Conservation (phyloP, 2,888 invertebrate genomes). For the Fragum whitleyi region DNA sequence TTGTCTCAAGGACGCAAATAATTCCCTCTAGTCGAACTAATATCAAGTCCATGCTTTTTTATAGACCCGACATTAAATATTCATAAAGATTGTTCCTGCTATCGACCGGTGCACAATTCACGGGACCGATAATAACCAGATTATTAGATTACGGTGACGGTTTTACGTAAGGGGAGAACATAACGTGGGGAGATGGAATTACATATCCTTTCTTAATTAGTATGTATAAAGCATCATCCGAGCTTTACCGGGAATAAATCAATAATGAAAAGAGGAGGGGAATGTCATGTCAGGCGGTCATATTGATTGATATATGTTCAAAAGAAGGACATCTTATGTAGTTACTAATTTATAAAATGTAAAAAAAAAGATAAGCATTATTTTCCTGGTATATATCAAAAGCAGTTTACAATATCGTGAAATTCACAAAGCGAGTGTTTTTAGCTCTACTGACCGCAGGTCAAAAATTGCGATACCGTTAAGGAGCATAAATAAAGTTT, state of each 20-base stretch:
- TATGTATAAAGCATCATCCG: background rate
- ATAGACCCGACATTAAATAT: background rate
- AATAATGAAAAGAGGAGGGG: background rate
- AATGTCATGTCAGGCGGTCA: no score
- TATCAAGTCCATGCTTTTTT: background rate
- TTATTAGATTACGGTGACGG: constrained; percentile 4
- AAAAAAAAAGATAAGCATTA: no score
- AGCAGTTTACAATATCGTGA: no score
- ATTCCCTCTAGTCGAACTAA: background rate
- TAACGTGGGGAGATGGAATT: background rate
- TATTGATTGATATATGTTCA: no score
- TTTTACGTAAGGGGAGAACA: background rate
- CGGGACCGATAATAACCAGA: background rate
- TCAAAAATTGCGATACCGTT: no score
- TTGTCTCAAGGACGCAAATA: no score
- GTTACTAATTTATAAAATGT: no score
- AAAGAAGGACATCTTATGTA: no score
- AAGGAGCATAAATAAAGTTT: no score
- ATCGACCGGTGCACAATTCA: constrained; percentile 6
- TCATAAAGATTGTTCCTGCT: background rate
- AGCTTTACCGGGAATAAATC: background rate
- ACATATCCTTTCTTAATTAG: background rate
- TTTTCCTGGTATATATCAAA: no score
- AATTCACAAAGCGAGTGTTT: no score
- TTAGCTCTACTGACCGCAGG: no score